These are phyloP conservation scores for Oncorhynchus mykiss DNA, from an alignment of 2,113 vertebrate genomes.

Conservation along the genomic window DNA sequence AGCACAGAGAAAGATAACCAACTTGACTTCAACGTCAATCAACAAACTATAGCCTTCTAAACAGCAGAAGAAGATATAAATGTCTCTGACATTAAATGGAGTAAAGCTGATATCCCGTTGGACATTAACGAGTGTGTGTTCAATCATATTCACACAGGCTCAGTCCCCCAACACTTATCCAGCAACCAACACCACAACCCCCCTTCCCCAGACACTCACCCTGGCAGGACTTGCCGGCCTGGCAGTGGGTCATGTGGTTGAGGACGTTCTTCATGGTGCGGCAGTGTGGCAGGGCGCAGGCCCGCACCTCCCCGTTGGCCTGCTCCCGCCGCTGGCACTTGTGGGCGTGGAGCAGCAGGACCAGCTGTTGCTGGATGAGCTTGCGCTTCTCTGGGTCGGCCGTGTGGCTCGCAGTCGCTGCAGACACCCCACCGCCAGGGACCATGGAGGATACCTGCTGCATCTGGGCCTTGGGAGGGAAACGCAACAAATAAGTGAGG, in stretches of 20 bases:
- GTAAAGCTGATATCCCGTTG: not conserved
- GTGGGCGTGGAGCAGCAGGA: conserved; percentile 95
- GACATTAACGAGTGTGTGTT: not conserved
- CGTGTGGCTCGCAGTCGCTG: conserved; percentile 86
- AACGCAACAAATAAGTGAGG: not conserved
- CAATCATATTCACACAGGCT: not conserved
- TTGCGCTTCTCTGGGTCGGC: conserved; percentile 97
- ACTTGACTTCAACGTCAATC: not conserved
- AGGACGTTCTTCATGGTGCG: conserved; percentile 99
- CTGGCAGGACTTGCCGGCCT: conserved; percentile 97
- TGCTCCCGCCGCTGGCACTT: conserved; percentile 97
- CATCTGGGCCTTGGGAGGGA: conserved; percentile 58
- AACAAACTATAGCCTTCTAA: not conserved
- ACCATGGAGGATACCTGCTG: conserved; percentile 83
- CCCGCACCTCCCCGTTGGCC: conserved; percentile 91
- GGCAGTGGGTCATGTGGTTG: conserved; percentile 99
- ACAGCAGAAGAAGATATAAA: not conserved
- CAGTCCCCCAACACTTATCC: not conserved
- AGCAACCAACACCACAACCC: not conserved
- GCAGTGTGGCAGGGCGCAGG: conserved; percentile 92
- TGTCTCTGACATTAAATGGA: not conserved
- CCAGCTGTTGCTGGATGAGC: conserved; percentile 98
- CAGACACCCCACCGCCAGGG: conserved; percentile 81
- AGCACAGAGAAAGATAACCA: not conserved
- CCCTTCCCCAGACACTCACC: conserved; percentile 73